Evolutionary conservation across 2,797 vertebrate species (phyloP), one percentile per base, ranked within the genome.

Genomic region (Dipus sagitta): DNA sequence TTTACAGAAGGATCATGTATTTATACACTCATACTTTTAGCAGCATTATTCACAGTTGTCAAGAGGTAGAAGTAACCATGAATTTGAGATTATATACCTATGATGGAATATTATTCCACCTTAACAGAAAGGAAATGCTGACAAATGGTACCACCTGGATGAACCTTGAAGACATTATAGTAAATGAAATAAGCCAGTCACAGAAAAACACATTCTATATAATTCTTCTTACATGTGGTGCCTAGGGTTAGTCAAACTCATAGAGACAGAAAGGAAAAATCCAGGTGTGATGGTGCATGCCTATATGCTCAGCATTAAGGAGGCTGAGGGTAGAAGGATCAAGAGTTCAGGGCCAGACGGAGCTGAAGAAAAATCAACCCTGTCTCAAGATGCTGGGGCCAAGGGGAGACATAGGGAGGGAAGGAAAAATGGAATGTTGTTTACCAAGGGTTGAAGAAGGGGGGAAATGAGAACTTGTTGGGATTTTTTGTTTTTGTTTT

Each of bases 111-210:
- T 65, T 38, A 83, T 85, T 88, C 10, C 42, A n/a, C 30, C 18
- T 80, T 80, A 47, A 84, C 71, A 65, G 58, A 47, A 79, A 75
- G 47, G 23, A 75, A 91, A 94, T 83, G 83, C 72, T 77, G 26
- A 86, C 77, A 86, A 12, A 42, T 30, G 17, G 4, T 71, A 52
- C 12, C 54, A 81, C 6, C 10, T 12, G 42, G 8, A 47, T 90
- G 62, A 95, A 67, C 3, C n/a, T 68, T 52, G 34, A 82, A 72
- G 26, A 89, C 60, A 52, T 28, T 58, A 30, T 28, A 14, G 10
- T 84, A 86, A 67, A 34, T 86, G 30, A 71, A 82, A 38, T 71
- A 87, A 88, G 6, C 34, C 71, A 92, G 42, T 26, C 67, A 86
- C 30, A 86, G 83, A 42, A 86, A 86, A 32, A 32, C 28, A 85